Evolutionary conservation across 2,113 vertebrate genomes (phyloP), one percentile per base, ranked within the genome.

Genomic region (Oostethus manadensis): DNA sequence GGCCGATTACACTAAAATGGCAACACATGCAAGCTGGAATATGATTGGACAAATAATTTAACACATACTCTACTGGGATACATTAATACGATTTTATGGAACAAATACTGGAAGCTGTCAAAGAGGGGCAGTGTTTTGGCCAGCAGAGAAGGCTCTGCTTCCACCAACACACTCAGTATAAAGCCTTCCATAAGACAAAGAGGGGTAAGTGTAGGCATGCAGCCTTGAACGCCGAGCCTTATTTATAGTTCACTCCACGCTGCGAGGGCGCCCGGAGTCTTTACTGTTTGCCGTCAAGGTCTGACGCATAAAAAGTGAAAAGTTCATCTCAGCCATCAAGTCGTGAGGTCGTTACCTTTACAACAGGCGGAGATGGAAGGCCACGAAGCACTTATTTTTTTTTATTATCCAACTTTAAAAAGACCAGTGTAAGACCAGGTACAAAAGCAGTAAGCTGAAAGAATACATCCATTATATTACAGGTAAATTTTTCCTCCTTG

Each of bases 271-370:
- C 83, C 84, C 81, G 78, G 68, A 83, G 68, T 85, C 74, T 87
- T 88, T 86, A 88, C 72, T 70, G 70, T 66, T 64, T 53, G 67
- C 82, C 78, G 73, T 87, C 78, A 85, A 74, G 66, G 73, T 70
- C 62, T 51, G 62, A 77, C 68, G 77, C 76, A 77, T 89, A 79
- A 89, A 88, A 76, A 26, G 38, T 1, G 38, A 80, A 87, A 88
- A 89, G 85, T 88, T 89, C 87, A 86, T 85, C 73, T 75, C 58
- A 57, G 59, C 83, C 81, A 70, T 81, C 62, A 85, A 80, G 81
- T 58, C 20, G 23, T 14, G 45, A 76, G 69, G 61, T 51, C 59
- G 64, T 70, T 70, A 71, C 56, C 59, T 75, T 70, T 71, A 74
- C 50, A 73, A 64, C 21, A 60, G 38, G 55, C 53, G 50, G 22